A percentile compares a stretch with the other conserved stretches of the same genome.
Conservation (phyloP, 1,140 invertebrate genomes). For the Aphis gossypii region DNA sequence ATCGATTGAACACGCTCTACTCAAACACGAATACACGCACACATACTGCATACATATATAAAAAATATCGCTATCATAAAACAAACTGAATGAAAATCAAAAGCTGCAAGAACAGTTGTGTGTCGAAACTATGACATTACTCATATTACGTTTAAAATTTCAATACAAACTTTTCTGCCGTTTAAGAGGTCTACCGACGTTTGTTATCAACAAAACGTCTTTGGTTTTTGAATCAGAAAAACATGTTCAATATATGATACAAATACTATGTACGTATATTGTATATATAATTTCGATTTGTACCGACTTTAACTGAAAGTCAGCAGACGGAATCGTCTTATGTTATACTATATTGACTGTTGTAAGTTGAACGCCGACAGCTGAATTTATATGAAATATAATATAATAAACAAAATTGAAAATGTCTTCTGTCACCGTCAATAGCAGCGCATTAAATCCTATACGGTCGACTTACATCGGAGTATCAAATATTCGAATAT, state of each 20-base stretch:
- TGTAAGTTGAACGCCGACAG: not conserved
- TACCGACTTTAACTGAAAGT: too few relatives aligned
- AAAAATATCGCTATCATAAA: not conserved
- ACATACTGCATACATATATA: too few relatives aligned
- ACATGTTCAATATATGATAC: not conserved
- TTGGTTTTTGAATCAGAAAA: not conserved
- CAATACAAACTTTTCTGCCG: not conserved
- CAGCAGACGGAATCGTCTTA: not conserved
- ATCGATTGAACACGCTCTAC: not conserved
- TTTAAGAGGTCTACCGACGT: not conserved
- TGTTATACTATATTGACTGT: not conserved
- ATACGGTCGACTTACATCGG: not conserved
- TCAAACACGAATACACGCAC: not conserved
- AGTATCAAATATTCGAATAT: not conserved
- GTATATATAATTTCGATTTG: not conserved
- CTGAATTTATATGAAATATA: not conserved
- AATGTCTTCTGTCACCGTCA: not conserved
- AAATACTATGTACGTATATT: too few relatives aligned
- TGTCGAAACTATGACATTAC: not conserved
- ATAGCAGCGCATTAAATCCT: not conserved
- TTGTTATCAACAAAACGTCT: not conserved
- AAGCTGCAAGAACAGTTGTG: not conserved
- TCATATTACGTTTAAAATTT: not conserved
- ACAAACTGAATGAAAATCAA: not conserved
- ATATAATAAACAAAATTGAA: not conserved